Evolutionary conservation across 2,888 invertebrate genomes (phyloP), one percentile per base, ranked within the genome.

Genomic region (Dynastes maya): DNA sequence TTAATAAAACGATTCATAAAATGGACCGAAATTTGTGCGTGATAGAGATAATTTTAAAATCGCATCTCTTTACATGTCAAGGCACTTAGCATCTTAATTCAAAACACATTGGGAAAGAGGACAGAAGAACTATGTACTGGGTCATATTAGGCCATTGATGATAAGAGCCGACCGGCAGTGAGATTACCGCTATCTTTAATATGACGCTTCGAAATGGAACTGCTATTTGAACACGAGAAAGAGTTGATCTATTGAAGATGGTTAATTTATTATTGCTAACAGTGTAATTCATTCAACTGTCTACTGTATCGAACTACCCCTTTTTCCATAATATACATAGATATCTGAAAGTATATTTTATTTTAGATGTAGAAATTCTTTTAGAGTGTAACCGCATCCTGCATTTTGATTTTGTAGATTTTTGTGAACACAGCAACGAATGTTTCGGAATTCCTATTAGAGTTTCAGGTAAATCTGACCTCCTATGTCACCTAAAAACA

Each of bases 121-220:
- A 64, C 53, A 64, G 51, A 61, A 65, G 37, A 76, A 65, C 65
- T 58, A 67, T 68, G 45, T n/a, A 29, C 45, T 55, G 58, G 58
- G 16, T 32, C 45, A 65, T 76, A 68, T 67, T 76, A 65, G 76
- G 76, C 37, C 68, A 76, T 40, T 49, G 68, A 16, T 37, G 76
- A 76, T 76, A 76, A 76, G 68, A 29, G 11, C n/a, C 13, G 58
- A 76, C 76, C 76, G 76, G 76, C 37, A 76, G 76, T 76, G 76
- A 76, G 64, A 76, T 65, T 76, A 76, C 68, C 16, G 40, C 58
- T 68, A 68, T 65, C 64, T 45, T 68, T 53, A 22, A 74, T 74
- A 37, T 58, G 58, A 72, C 11, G 45, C 61, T 72, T 72, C 32
- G 22, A 45, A 72, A 72, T 37, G 71, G 32, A 27, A 58, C 22